Conservation (phyloP, 1,140 invertebrate genomes). For the Apolygus lucorum region DNA sequence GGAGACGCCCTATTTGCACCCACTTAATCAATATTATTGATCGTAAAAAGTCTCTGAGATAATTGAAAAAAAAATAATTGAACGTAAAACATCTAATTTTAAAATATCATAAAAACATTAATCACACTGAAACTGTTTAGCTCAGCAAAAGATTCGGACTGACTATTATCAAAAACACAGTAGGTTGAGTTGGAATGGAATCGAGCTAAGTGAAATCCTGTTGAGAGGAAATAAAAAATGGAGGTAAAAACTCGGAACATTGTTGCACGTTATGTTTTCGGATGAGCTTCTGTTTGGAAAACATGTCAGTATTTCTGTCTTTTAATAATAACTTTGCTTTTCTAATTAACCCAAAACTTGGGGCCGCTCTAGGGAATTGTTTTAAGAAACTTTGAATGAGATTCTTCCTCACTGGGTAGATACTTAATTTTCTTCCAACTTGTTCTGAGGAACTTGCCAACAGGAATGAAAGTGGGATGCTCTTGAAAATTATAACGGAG, state of each 20-base stretch:
- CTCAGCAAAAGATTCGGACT: no score
- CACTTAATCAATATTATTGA: no score
- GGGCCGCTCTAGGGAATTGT: not conserved
- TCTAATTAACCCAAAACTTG: not conserved
- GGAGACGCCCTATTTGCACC: no score
- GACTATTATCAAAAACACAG: no score
- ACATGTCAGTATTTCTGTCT: not conserved
- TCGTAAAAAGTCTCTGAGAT: no score
- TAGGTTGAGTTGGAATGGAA: not conserved
- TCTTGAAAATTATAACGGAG: not conserved
- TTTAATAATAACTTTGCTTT: slow-evolving; percentile 10
- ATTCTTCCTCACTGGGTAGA: not conserved
- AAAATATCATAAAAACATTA: no score
- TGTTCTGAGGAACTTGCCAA: not conserved
- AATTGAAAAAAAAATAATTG: no score
- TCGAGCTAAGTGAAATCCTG: not conserved
- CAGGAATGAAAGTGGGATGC: not conserved
- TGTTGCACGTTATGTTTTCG: not conserved
- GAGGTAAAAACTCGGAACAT: not conserved
- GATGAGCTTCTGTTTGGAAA: not conserved
- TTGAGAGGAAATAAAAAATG: not conserved
- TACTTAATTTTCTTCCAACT: slow-evolving; percentile 8
- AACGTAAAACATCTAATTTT: no score
- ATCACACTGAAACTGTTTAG: no score
- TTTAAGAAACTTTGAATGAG: slow-evolving; percentile 10